Conservation (phyloP, 2,797 vertebrate species). For the Chelmon rostratus region DNA sequence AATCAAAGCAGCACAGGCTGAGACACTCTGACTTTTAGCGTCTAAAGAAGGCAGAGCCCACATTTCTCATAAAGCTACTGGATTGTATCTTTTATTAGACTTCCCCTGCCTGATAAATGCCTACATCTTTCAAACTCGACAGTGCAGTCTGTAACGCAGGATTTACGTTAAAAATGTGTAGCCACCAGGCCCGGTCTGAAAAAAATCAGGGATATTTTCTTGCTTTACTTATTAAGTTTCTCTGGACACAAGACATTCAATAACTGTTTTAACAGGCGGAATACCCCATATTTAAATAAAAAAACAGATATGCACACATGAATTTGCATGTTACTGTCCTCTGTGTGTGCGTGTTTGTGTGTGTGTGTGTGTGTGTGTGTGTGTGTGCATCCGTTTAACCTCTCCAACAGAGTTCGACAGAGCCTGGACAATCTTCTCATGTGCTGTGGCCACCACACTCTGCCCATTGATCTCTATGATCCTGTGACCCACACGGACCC, state of each 20-base stretch:
- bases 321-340: neutral
- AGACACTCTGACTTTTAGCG: neutral
- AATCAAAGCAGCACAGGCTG: neutral
- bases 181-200: neutral
- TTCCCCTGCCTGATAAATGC: constrained; percentile 4
- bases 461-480: constrained; percentile 99
- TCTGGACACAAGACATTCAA: neutral
- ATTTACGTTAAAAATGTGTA: neutral
- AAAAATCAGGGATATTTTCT: neutral
- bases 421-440: constrained; percentile 99
- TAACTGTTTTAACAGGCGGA: neutral
- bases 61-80: constrained; percentile 3
- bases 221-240: neutral
- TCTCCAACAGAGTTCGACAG: constrained; percentile 99
- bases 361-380: constrained; percentile 10
- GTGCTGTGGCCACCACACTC: constrained; percentile 98
- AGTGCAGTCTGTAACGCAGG: neutral
- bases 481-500: constrained; percentile 96
- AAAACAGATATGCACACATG: too few relatives aligned
- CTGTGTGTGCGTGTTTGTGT: neutral
- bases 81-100: neutral
- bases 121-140: neutral
- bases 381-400: constrained; percentile 82
- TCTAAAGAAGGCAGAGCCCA: neutral
- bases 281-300: neutral